Percentiles rank a stretch among this genome's conserved stretches.
Evolutionary conservation across 1,140 invertebrate species (phyloP).

Genomic region (Drosophila novamexicana): DNA sequence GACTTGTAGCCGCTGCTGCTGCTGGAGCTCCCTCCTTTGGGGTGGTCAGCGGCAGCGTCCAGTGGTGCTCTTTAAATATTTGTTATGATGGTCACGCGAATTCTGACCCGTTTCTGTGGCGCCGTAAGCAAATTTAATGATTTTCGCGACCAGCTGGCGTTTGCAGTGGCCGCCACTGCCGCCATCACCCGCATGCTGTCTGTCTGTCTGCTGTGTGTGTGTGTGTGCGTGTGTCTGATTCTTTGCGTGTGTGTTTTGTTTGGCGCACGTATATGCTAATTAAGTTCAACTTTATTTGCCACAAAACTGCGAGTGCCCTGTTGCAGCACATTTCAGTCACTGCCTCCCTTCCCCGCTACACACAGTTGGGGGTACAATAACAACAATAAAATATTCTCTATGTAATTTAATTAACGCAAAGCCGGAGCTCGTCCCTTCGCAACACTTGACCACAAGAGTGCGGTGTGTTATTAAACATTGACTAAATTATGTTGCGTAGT

Average conservation of each 20-base stretch:
- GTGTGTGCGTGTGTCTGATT: slow-evolving; percentile 20
- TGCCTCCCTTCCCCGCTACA: background rate
- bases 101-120: slow-evolving; percentile 56
- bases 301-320: slow-evolving; percentile 6
- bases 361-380: slow-evolving; percentile 1
- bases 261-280: slow-evolving; percentile 67
- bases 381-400: slow-evolving; percentile 43
- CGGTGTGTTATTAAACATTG: slow-evolving; percentile 1
- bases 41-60: slow-evolving; percentile 46
- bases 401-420: slow-evolving; percentile 70
- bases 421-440: background rate
- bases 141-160: slow-evolving; percentile 43
- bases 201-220: slow-evolving; percentile 17
- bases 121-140: slow-evolving; percentile 28
- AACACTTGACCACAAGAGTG: slow-evolving; percentile 19
- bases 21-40: slow-evolving; percentile 52
- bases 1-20: slow-evolving; percentile 25
- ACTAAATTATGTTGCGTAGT: slow-evolving; percentile 3
- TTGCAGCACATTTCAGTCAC: slow-evolving; percentile 13
- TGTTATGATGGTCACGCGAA: slow-evolving; percentile 71
- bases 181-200: slow-evolving; percentile 44
- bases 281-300: slow-evolving; percentile 72
- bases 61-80: slow-evolving; percentile 39
- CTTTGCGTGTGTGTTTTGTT: slow-evolving; percentile 26
- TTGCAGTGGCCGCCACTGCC: background rate